A percentile compares a stretch with the other conserved stretches of the same genome.
Evolutionary conservation across 1,140 invertebrate genomes (phyloP).

Genomic region (Drosophila grimshawi): DNA sequence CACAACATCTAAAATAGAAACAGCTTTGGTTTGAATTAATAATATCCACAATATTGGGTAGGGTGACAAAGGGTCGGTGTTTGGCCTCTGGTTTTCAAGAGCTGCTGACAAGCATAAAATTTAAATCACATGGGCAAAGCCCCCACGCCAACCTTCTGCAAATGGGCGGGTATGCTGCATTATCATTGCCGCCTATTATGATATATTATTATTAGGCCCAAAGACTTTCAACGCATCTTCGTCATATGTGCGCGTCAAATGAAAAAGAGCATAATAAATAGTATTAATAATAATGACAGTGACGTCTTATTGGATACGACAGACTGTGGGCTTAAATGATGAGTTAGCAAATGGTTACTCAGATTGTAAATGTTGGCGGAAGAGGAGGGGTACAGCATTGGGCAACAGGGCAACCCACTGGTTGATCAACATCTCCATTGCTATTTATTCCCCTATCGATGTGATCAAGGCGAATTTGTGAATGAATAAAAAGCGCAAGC

Average conservation of each 20-base stretch:
- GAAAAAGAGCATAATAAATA: constrained; percentile 40
- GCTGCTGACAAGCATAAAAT: constrained; percentile 9
- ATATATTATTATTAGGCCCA: constrained; percentile 27
- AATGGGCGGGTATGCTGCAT: constrained; percentile 42
- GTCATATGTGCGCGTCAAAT: not conserved
- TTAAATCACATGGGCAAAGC: constrained; percentile 33
- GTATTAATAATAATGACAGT: constrained; percentile 34
- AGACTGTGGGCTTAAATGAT: constrained; percentile 45
- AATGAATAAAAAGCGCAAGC: constrained; percentile 17
- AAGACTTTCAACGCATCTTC: constrained; percentile 29
- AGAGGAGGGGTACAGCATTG: not conserved
- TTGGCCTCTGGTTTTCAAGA: not conserved
- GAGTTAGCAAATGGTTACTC: constrained; percentile 32
- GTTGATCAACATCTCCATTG: constrained; percentile 69
- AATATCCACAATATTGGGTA: not conserved
- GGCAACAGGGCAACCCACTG: constrained; percentile 23
- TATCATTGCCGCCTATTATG: constrained; percentile 44
- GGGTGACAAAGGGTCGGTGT: not conserved
- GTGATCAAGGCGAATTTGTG: constrained; percentile 48
- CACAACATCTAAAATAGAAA: too few relatives aligned
- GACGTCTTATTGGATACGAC: constrained; percentile 41
- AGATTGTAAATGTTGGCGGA: constrained; percentile 2
- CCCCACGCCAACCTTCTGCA: constrained; percentile 45
- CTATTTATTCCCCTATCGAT: constrained; percentile 51
- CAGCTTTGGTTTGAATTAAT: too few relatives aligned